Conservation (phyloP, 1,140 invertebrate species). For the Cotesia chilonis region DNA sequence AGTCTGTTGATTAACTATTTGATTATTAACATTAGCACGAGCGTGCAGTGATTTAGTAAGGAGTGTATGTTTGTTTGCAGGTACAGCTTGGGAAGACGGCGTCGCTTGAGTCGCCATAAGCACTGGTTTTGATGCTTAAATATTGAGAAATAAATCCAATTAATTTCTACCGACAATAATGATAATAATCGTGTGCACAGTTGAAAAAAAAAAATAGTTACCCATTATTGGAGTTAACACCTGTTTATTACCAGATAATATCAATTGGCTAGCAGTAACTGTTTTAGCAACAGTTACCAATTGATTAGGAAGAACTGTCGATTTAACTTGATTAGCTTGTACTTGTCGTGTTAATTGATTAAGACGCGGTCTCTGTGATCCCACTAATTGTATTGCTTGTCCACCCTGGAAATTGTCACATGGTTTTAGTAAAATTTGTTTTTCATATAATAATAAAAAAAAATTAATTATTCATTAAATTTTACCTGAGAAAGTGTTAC, state of each 20-base stretch:
- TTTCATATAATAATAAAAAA: conserved; percentile 17
- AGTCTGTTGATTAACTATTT: conserved; percentile 56
- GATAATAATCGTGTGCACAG: no score
- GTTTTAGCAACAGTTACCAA: conserved; percentile 62
- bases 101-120: conserved; percentile 61
- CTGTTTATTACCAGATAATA: conserved; percentile 69
- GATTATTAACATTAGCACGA: conserved; percentile 56
- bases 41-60: conserved; percentile 62
- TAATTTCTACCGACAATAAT: no score
- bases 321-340: conserved; percentile 65
- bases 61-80: conserved; percentile 63
- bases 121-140: conserved; percentile 59
- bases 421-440: no score
- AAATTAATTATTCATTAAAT: background rate
- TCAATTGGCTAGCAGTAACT: conserved; percentile 66
- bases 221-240: conserved; percentile 70
- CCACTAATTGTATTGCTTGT: conserved; percentile 69
- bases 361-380: conserved; percentile 69
- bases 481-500: conserved; percentile 62
- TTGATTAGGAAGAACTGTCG: conserved; percentile 61
- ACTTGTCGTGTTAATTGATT: conserved; percentile 66
- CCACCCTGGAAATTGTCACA: conserved; percentile 48
- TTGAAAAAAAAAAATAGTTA: conserved; percentile 54
- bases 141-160: no score
- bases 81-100: conserved; percentile 60